phyloP scores from a whole-genome alignment of 2,888 invertebrate genomes.

The Andrena dorsata region DNA sequence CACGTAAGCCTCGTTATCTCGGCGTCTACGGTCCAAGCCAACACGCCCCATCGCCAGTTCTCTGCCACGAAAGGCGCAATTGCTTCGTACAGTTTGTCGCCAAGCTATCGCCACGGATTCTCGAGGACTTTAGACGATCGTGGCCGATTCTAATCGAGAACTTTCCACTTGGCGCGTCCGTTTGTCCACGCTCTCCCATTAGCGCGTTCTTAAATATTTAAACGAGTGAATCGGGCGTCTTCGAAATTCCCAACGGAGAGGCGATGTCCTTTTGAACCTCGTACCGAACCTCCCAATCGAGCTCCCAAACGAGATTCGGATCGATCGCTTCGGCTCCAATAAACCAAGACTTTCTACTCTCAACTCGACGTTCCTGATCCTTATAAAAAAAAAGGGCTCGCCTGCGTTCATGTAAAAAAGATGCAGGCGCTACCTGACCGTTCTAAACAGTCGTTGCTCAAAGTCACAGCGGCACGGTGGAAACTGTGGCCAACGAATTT shows the following conservation, averaged over 20 bases:
- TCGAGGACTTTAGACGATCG: constrained; percentile 43
- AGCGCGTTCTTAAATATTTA: constrained; percentile 45
- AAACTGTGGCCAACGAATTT: constrained; percentile 47
- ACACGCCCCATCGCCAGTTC: constrained; percentile 18
- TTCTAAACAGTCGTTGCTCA: constrained; percentile 6
- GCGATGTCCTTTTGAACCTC: background rate
- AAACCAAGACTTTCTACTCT: background rate
- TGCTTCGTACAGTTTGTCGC: background rate
- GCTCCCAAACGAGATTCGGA: background rate
- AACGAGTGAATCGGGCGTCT: constrained; percentile 21
- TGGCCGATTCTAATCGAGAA: constrained; percentile 12
- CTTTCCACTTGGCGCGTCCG: background rate
- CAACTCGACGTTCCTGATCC: background rate
- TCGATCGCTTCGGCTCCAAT: background rate
- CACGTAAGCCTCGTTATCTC: constrained; percentile 17
- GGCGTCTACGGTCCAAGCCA: constrained; percentile 28
- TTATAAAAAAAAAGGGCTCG: constrained; percentile 1
- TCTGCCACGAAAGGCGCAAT: constrained; percentile 2
- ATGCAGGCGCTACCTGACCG: constrained; percentile 7
- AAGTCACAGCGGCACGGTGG: background rate
- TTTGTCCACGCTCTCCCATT: constrained; percentile 29
- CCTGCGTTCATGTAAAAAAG: constrained; percentile 10
- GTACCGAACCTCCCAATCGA: background rate
- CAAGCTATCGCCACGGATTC: background rate
- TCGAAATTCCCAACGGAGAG: background rate